Evolutionary conservation across 2,888 invertebrate species (phyloP).

Genomic region (Kuschelorhynchus macadamiae): DNA sequence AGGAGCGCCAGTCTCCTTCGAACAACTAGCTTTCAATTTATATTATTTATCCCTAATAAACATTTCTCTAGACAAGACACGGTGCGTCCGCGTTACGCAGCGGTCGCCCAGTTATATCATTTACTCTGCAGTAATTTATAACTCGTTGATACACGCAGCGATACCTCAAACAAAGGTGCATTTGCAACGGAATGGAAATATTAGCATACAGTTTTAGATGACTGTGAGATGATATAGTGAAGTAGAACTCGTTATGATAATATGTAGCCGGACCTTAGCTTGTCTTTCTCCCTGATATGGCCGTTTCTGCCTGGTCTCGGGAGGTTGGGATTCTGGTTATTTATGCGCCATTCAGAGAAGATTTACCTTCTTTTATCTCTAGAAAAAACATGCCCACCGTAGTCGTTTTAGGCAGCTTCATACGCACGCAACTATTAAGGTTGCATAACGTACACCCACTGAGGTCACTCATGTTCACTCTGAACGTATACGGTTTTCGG

Average conservation of each 20-base stretch:
- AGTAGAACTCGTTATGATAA: conserved; percentile 69
- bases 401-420: conserved; percentile 35
- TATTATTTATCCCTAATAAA: conserved; percentile 30
- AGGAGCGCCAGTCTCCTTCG: no score
- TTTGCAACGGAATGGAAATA: conserved; percentile 67
- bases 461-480: conserved; percentile 7
- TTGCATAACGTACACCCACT: conserved; percentile 26
- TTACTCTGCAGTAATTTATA: conserved; percentile 61
- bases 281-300: conserved; percentile 59
- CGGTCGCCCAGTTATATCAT: conserved; percentile 58
- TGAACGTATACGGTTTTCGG: no score
- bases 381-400: conserved; percentile 45
- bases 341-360: conserved; percentile 60
- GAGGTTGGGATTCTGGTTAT: conserved; percentile 66
- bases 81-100: conserved; percentile 60
- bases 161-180: conserved; percentile 67
- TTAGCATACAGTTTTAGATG: conserved; percentile 69
- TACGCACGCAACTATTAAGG: conserved; percentile 21
- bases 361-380: conserved; percentile 46
- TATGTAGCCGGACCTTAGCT: conserved; percentile 53
- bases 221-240: conserved; percentile 69
- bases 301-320: conserved; percentile 60
- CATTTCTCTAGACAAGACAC: conserved; percentile 28
- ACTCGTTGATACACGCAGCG: conserved; percentile 58
- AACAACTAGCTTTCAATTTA: conserved; percentile 1